Evolutionary conservation across 2,888 invertebrate genomes (phyloP).

Genomic region (Pseudeuparius sepicola): DNA sequence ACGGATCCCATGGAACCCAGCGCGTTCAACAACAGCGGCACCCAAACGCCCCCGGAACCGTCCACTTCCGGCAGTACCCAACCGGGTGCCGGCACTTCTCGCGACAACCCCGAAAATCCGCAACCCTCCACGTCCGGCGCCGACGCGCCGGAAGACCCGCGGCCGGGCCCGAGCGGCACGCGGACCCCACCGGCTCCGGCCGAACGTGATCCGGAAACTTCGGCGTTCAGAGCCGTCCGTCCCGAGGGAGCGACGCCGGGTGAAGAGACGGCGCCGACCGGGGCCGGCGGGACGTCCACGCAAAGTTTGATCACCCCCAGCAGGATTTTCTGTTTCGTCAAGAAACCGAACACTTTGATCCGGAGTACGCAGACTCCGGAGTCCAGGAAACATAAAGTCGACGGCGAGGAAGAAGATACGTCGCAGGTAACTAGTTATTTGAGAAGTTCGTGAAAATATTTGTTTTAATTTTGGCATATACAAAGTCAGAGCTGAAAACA

Average conservation of each 20-base stretch:
- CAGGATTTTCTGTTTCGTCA: constrained; percentile 26
- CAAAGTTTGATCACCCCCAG: constrained; percentile 28
- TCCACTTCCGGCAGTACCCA: not conserved
- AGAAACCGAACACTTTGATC: constrained; percentile 24
- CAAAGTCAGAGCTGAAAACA: no score
- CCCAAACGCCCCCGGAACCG: constrained; percentile 40
- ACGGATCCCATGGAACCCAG: constrained; percentile 58
- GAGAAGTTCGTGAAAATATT: no score
- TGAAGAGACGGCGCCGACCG: constrained; percentile 7
- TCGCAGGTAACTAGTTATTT: not conserved
- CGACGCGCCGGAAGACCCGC: constrained; percentile 11
- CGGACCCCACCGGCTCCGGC: not conserved
- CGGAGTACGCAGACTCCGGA: constrained; percentile 28
- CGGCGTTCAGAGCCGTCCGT: not conserved
- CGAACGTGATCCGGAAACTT: constrained; percentile 9
- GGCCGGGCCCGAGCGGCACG: constrained; percentile 17
- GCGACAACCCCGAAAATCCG: not conserved
- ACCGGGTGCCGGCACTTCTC: no score
- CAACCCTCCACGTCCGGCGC: constrained; percentile 11
- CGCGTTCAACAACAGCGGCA: constrained; percentile 28
- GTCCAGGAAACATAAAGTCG: constrained; percentile 28
- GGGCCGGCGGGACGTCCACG: constrained; percentile 14
- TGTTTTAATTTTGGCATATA: no score
- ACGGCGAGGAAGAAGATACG: constrained; percentile 10
- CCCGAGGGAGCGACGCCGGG: not conserved